These are phyloP conservation scores for Neotoxoptera formosana DNA, from an alignment of 1,140 invertebrate species.

Conservation along the genomic window DNA sequence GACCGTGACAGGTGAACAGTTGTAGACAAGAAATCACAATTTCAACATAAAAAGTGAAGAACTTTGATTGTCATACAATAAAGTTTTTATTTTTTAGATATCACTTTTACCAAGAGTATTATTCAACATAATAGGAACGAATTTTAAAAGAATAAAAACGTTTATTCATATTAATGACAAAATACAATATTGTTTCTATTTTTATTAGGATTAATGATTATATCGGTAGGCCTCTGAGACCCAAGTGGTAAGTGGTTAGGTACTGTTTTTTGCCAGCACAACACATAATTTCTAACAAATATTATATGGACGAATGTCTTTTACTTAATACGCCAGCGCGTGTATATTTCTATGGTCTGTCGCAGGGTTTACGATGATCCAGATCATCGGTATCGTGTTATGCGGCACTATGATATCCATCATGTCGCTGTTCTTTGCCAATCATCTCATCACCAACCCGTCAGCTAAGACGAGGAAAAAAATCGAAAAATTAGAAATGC, in stretches of 20 bases:
- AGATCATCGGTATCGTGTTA: constrained; percentile 51
- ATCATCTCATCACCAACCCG: constrained; percentile 44
- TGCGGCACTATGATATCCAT: constrained; percentile 47
- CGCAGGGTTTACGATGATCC: constrained; percentile 47
- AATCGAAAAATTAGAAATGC: constrained; percentile 50
- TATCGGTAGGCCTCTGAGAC: too few species aligned
- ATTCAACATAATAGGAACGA: too few species aligned
- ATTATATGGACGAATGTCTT: not conserved
- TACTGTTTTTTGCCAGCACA: not conserved
- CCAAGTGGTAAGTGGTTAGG: not conserved
- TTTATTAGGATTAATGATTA: too few species aligned
- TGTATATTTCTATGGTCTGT: not conserved
- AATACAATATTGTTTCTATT: too few species aligned
- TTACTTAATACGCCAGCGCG: not conserved
- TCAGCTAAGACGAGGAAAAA: constrained; percentile 49
- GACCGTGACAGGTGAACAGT: too few species aligned
- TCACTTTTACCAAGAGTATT: too few species aligned
- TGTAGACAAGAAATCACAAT: too few species aligned
- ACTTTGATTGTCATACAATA: too few species aligned
- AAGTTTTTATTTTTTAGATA: too few species aligned
- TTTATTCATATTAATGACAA: too few species aligned
- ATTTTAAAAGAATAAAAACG: too few species aligned
- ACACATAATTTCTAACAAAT: not conserved
- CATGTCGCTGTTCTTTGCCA: constrained; percentile 46
- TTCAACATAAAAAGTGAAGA: too few species aligned